Evolutionary conservation across 92 coral and sea anemone species (phyloP).

Genomic region (Palythoa caribaeorum): DNA sequence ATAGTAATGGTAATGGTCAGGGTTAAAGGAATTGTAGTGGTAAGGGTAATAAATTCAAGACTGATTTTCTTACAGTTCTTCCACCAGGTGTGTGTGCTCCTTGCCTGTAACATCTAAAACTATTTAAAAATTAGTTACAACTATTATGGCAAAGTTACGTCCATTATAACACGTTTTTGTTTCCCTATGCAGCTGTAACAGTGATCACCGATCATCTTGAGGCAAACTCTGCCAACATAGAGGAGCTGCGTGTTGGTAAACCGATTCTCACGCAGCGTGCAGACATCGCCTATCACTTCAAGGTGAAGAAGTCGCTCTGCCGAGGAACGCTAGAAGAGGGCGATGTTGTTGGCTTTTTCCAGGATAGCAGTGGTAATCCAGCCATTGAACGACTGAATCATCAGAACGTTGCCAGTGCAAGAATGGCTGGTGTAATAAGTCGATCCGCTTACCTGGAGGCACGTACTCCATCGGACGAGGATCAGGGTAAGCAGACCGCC

Average conservation of each 20-base stretch:
- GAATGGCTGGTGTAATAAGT: conserved; percentile 95
- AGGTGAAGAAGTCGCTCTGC: conserved; percentile 64
- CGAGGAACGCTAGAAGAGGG: conserved; percentile 92
- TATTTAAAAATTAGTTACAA: not conserved
- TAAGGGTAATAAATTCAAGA: no score
- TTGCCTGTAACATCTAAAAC: not conserved
- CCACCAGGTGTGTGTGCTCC: no score
- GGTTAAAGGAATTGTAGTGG: no score
- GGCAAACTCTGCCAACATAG: conserved; percentile 88
- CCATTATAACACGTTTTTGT: not conserved
- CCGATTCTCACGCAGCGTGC: conserved; percentile 93
- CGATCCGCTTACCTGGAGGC: conserved; percentile 99
- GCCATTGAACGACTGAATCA: conserved; percentile 82
- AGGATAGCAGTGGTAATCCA: conserved; percentile 75
- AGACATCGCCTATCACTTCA: conserved; percentile 96
- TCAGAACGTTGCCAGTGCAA: conserved; percentile 77
- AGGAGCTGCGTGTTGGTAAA: conserved; percentile 79
- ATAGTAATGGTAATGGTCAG: no score
- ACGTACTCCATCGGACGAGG: conserved; percentile 67
- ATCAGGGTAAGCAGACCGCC: conserved; percentile 55
- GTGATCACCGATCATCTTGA: conserved; percentile 86
- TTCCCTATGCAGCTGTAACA: conserved; percentile 20
- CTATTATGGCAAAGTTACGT: not conserved
- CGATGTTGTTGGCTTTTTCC: conserved; percentile 93
- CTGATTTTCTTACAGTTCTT: no score